Evolutionary conservation across 2,888 invertebrate species (phyloP).

Genomic region (Apamea epomidion): DNA sequence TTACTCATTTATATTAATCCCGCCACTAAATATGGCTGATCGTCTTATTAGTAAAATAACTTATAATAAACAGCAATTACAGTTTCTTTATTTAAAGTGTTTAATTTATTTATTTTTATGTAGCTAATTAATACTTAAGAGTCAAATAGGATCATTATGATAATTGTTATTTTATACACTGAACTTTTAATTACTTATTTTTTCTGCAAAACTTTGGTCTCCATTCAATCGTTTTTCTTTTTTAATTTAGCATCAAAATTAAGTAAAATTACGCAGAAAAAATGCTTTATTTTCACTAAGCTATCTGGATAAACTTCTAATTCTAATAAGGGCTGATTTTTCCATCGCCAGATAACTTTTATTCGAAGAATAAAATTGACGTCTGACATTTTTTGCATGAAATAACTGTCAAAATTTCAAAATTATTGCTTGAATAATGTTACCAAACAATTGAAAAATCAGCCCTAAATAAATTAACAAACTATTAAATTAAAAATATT

Average conservation of each 20-base stretch:
- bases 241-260: too few species aligned
- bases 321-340: too few species aligned
- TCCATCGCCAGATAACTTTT: too few species aligned
- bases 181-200: background rate
- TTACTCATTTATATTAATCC: constrained; percentile 39
- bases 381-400: too few species aligned
- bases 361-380: too few species aligned
- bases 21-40: background rate
- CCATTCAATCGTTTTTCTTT: background rate
- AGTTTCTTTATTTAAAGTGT: constrained; percentile 12
- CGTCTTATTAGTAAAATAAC: constrained; percentile 14
- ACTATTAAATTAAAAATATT: too few species aligned
- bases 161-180: constrained; percentile 11
- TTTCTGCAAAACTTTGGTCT: background rate
- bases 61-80: constrained; percentile 16
- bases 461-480: too few species aligned
- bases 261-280: background rate
- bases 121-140: constrained; percentile 8
- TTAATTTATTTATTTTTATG: constrained; percentile 41
- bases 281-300: too few species aligned
- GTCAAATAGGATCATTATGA: constrained; percentile 12
- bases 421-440: too few species aligned
- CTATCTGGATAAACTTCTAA: too few species aligned
- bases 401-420: too few species aligned
- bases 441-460: too few species aligned